phyloP scores from a whole-genome alignment of 2,113 vertebrate genomes.

The Gadus macrocephalus region DNA sequence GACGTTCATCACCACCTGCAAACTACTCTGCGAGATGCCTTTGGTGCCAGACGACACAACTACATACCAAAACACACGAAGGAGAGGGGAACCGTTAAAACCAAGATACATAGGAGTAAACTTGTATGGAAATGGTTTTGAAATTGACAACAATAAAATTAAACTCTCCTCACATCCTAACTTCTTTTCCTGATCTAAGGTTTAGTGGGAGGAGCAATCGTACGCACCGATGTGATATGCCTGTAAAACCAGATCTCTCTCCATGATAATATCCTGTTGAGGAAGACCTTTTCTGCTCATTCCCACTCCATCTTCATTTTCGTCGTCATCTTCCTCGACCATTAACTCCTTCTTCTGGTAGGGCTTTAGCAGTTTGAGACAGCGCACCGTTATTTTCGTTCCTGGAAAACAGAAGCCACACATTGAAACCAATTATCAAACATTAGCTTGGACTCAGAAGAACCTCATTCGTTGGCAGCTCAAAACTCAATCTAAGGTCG shows the following conservation, averaged over 20 bases:
- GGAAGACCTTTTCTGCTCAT: constrained; percentile 57
- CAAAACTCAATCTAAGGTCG: no score
- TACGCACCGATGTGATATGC: constrained; percentile 88
- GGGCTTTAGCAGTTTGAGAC: constrained; percentile 82
- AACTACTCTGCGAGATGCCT: constrained; percentile 84
- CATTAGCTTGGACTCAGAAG: background rate
- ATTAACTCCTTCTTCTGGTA: constrained; percentile 77
- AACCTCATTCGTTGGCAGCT: background rate
- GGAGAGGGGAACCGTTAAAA: background rate
- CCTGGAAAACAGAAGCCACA: constrained; percentile 63
- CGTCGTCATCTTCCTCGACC: constrained; percentile 75
- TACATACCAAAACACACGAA: constrained; percentile 48
- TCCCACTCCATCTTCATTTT: constrained; percentile 63
- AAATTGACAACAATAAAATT: no score
- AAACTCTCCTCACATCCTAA: background rate
- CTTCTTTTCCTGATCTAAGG: background rate
- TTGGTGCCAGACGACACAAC: constrained; percentile 84
- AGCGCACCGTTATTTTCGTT: constrained; percentile 81
- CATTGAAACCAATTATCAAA: background rate
- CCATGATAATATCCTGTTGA: constrained; percentile 77
- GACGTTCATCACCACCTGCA: constrained; percentile 82
- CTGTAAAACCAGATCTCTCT: constrained; percentile 86
- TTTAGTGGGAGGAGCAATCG: background rate
- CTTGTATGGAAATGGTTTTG: background rate
- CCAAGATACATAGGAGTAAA: background rate